phyloP scores from a whole-genome alignment of 2,113 vertebrate species.

The Thermophis baileyi region DNA sequence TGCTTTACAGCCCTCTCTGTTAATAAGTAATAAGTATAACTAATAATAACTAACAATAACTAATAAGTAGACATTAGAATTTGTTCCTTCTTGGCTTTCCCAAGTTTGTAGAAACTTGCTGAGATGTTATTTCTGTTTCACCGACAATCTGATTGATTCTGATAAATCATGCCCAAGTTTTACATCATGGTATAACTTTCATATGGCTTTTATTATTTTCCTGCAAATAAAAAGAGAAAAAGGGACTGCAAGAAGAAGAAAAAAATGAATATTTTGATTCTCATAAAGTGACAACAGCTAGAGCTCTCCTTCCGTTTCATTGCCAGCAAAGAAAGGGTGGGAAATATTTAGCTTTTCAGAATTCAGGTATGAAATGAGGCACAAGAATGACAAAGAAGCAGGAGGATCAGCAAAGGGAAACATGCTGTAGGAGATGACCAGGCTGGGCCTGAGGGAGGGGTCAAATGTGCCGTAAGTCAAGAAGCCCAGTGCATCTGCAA shows the following conservation, averaged over 20 bases:
- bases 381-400: neutral
- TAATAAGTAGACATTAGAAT: conserved; percentile 10
- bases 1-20: neutral
- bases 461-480: no score
- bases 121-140: conserved; percentile 54
- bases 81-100: conserved; percentile 39
- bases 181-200: no score
- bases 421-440: neutral
- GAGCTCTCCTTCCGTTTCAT: neutral
- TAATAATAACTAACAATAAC: neutral
- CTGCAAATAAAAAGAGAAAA: no score
- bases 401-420: neutral
- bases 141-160: conserved; percentile 18
- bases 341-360: neutral
- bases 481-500: no score
- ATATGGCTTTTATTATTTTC: no score
- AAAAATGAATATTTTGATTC: neutral
- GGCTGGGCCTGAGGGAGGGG: no score
- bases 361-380: neutral
- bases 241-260: neutral
- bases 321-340: neutral
- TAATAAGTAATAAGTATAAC: no score
- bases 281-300: neutral
- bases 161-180: no score
- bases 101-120: conserved; percentile 52